Base-by-base conservation (phyloP, 2,888 invertebrate genomes). In the Elmis aenea region DNA sequence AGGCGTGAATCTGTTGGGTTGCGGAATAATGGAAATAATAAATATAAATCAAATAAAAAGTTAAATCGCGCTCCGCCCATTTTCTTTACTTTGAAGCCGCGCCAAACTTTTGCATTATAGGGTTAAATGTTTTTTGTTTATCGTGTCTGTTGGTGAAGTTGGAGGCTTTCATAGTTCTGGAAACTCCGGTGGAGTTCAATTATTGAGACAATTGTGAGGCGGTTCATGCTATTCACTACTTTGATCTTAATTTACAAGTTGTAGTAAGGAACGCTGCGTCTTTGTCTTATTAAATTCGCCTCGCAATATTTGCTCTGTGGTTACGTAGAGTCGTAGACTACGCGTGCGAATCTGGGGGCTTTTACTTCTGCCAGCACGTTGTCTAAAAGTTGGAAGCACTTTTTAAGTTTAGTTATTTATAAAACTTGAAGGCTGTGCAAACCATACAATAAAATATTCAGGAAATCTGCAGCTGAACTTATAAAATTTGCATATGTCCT, bases 41-140 rank as follows among this genome's bases (percentile, higher is more conserved):
- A 37, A 28, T 30, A 33, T 37, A 42, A 38, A 38, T 42, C 37
- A 33, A 33, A 32, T 24, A 34, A 38, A 34, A 38, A 22, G 37
- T 42, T 37, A 31, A 34, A 27, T n/a, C 21, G 37, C 23, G 33
- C 33, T 38, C 42, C 42, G 24, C 34, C 33, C 33, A 42, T 26
- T 34, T 42, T 26, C 38, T 38, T 42, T 30, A 33, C 36, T 36
- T 41, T 36, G 41, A 42, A 42, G 34, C 38, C 26, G 38, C 33
- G 37, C 37, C 42, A 42, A 42, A 42, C 42, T 42, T 42, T 42
- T 33, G 42, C 33, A 42, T 42, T 42, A 42, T 38, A 33, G 13
- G 42, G 42, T 38, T 38, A 30, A 18, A 28, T 38, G 42, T 38
- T 42, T 33, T 42, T 42, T 42, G 42, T 42, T 37, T 42, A 42